Conservation (phyloP, 2,888 invertebrate genomes). For the Marronus borbonicus region DNA sequence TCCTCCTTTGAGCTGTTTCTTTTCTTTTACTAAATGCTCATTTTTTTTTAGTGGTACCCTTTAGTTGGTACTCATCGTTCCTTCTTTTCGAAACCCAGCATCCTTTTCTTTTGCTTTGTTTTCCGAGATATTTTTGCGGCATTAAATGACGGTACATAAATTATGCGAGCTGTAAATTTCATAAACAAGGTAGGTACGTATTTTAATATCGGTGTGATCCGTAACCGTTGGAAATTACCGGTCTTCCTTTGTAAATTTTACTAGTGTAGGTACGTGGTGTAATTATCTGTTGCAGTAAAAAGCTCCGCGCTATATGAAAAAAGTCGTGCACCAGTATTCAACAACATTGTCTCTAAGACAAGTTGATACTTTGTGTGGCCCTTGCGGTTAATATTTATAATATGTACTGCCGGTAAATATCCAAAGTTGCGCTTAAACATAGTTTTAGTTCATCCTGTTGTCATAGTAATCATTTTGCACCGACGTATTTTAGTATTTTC, state of each 20-base stretch:
- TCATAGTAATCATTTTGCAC: too few species aligned
- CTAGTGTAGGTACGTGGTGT: constrained; percentile 36
- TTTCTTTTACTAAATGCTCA: constrained; percentile 3
- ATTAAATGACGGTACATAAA: constrained; percentile 44
- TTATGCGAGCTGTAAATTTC: constrained; percentile 50
- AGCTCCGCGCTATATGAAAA: constrained; percentile 10
- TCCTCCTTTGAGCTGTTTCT: background rate
- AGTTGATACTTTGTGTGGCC: constrained; percentile 38
- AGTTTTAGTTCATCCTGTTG: too few species aligned
- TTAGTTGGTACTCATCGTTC: constrained; percentile 18
- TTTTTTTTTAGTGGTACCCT: constrained; percentile 16
- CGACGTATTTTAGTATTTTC: too few species aligned
- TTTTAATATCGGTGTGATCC: constrained; percentile 46
- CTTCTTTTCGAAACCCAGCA: background rate
- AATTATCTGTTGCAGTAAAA: constrained; percentile 44
- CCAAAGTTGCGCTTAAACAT: too few species aligned
- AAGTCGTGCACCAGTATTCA: constrained; percentile 9
- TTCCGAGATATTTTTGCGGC: constrained; percentile 35
- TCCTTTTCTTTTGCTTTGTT: constrained; percentile 34
- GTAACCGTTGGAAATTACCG: constrained; percentile 46
- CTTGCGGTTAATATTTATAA: too few species aligned
- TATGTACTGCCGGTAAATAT: too few species aligned
- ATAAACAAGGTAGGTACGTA: constrained; percentile 48
- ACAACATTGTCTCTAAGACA: constrained; percentile 35
- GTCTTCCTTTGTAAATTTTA: constrained; percentile 45